These are phyloP conservation scores for Dendrocincla fuliginosa DNA, from an alignment of 2,797 vertebrate species.

Conservation along the genomic window DNA sequence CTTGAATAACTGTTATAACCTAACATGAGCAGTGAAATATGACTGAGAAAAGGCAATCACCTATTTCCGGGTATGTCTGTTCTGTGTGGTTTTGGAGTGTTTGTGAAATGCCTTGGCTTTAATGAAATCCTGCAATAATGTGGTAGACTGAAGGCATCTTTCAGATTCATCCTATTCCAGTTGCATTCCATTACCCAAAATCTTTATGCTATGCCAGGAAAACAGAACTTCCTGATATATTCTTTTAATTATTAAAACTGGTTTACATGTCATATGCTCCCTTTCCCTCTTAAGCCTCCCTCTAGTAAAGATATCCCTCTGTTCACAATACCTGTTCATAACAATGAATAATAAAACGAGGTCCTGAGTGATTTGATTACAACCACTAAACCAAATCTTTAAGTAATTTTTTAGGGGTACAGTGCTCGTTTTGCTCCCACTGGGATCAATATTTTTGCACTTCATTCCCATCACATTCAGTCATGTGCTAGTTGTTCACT, in stretches of 20 bases:
- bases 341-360: neutral
- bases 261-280: neutral
- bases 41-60: neutral
- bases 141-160: neutral
- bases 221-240: neutral
- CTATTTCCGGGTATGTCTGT: rapidly evolving
- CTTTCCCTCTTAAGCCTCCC: neutral
- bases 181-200: neutral
- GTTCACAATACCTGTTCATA: neutral
- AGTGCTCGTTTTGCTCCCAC: neutral
- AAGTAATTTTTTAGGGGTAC: neutral
- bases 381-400: neutral
- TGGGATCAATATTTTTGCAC: neutral
- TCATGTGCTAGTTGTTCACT: neutral
- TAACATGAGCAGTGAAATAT: neutral
- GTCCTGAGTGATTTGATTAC: neutral
- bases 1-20: neutral
- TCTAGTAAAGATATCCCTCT: neutral
- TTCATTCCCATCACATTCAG: neutral
- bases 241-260: neutral
- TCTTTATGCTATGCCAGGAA: neutral
- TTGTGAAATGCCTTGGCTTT: neutral
- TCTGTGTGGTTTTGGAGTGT: neutral
- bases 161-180: neutral
- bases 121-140: neutral